Percentiles rank a stretch among this genome's conserved stretches.
Evolutionary conservation across 2,888 invertebrate genomes (phyloP).

Genomic region (Conomelus anceps): DNA sequence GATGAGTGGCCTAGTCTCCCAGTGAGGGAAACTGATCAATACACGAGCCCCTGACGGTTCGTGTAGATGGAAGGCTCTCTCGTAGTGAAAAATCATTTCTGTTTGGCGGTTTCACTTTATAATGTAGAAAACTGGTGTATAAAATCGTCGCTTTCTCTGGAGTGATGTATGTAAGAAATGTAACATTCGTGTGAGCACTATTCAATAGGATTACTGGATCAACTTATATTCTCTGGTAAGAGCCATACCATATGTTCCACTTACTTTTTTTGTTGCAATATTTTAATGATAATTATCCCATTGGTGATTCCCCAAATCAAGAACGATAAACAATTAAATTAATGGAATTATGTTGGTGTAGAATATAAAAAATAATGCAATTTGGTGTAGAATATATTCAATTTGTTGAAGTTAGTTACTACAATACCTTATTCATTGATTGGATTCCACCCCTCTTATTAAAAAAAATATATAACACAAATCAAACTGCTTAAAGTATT

Average conservation of each 20-base stretch:
- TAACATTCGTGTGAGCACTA: neutral
- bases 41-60: neutral
- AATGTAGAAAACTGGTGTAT: neutral
- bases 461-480: no score
- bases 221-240: neutral
- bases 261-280: neutral
- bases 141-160: neutral
- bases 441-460: no score
- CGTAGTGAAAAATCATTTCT: no score
- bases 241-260: neutral
- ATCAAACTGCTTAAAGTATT: no score
- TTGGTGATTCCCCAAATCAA: neutral
- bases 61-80: neutral
- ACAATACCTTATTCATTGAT: no score
- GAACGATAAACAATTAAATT: no score
- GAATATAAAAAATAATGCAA: no score
- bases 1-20: neutral
- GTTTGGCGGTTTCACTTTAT: neutral
- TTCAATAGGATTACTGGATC: neutral
- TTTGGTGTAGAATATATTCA: no score
- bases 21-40: neutral
- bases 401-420: no score
- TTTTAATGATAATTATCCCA: neutral
- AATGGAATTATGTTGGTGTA: no score
- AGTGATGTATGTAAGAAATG: neutral